These are phyloP conservation scores for Tachycineta bicolor DNA, from an alignment of 2,113 vertebrate species.

Conservation along the genomic window DNA sequence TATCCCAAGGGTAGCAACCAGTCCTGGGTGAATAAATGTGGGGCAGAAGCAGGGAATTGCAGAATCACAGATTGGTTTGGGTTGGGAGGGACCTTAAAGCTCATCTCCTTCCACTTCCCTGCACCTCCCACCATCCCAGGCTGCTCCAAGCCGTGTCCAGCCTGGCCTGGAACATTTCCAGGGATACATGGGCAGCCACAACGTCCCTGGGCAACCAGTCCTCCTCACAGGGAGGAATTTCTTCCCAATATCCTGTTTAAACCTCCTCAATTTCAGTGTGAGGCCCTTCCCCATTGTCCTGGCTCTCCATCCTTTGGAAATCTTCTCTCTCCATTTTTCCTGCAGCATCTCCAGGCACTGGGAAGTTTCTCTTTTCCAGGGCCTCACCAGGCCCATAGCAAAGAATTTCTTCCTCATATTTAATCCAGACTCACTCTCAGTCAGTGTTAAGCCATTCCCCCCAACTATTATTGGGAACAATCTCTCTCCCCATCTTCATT, in stretches of 20 bases:
- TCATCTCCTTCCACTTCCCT: not conserved
- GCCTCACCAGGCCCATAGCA: not conserved
- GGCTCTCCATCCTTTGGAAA: not conserved
- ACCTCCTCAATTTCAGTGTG: not conserved
- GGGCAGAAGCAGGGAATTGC: rapidly evolving
- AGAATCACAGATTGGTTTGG: not conserved
- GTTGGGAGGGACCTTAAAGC: not conserved
- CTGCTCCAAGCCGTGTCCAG: not conserved
- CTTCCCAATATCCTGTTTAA: not conserved
- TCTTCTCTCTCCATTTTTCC: not conserved
- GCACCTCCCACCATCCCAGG: not conserved
- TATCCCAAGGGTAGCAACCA: not conserved
- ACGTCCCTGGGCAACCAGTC: not conserved
- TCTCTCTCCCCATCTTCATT: not conserved
- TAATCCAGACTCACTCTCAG: not conserved
- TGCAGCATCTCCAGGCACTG: not conserved
- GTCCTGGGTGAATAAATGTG: not conserved
- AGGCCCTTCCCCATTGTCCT: not conserved
- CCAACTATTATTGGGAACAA: not conserved
- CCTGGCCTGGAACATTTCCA: not conserved
- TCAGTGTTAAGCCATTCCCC: not conserved
- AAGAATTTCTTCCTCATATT: not conserved
- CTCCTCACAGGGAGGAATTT: no score
- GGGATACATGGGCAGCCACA: not conserved
- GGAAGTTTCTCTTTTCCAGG: not conserved